phyloP scores from a whole-genome alignment of 2,888 invertebrate genomes.

The Ctena decussata region DNA sequence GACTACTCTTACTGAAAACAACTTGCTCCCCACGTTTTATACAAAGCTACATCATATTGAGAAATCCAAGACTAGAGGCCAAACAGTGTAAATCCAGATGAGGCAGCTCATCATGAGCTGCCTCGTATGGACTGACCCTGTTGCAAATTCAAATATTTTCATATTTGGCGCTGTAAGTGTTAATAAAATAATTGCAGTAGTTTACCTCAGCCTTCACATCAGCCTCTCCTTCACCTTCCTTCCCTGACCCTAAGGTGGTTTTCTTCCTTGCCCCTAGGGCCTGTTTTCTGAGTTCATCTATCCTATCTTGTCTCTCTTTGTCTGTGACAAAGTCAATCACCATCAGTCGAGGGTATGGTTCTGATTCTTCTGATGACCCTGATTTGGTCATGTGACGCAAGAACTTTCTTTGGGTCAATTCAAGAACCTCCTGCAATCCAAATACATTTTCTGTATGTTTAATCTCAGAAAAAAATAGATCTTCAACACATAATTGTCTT shows the following conservation, averaged over 20 bases:
- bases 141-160: too few species aligned
- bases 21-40: too few species aligned
- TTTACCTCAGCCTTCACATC: background rate
- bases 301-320: slow-evolving; percentile 31
- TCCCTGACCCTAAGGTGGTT: background rate
- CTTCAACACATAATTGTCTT: too few species aligned
- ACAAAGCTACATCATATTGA: too few species aligned
- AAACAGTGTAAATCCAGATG: too few species aligned
- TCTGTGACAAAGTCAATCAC: slow-evolving; percentile 75
- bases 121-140: too few species aligned
- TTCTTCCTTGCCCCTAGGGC: background rate
- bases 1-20: too few species aligned
- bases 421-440: slow-evolving; percentile 80
- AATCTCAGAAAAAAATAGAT: too few species aligned
- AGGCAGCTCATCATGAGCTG: too few species aligned
- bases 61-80: too few species aligned
- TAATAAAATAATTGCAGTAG: too few species aligned
- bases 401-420: slow-evolving; percentile 84
- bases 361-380: slow-evolving; percentile 71
- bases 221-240: background rate
- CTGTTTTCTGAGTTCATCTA: background rate
- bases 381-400: slow-evolving; percentile 79
- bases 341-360: slow-evolving; percentile 79
- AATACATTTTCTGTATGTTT: background rate
- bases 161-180: too few species aligned